phyloP scores from a whole-genome alignment of 2,797 vertebrate species.

The Coracias cyanogaster region DNA sequence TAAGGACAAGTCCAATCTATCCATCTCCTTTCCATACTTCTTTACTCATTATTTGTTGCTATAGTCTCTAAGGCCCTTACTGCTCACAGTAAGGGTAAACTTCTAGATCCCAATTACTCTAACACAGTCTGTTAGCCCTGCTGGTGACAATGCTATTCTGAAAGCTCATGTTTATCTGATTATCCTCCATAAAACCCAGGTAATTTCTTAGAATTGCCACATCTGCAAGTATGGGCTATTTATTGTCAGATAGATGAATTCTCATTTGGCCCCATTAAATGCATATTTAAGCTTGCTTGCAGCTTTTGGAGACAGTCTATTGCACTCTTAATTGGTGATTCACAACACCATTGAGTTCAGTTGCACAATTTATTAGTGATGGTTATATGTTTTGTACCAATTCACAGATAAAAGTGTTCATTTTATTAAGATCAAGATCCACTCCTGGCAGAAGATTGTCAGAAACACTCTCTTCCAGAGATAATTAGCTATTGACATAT shows the following conservation, averaged over 20 bases:
- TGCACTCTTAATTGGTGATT: neutral
- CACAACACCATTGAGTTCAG: neutral
- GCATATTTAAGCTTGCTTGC: neutral
- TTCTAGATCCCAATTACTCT: neutral
- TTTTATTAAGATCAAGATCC: neutral
- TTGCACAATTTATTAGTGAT: neutral
- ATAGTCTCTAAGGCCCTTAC: too few relatives aligned
- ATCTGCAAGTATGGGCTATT: neutral
- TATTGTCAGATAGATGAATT: neutral
- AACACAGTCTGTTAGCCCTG: neutral
- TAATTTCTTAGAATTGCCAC: neutral
- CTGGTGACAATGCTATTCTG: neutral
- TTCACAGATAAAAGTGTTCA: neutral
- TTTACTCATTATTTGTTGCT: neutral
- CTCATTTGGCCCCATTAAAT: neutral
- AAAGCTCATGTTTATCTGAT: neutral
- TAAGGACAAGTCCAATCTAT: neutral
- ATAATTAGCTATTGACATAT: neutral
- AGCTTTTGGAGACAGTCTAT: neutral
- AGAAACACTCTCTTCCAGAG: neutral
- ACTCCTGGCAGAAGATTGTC: neutral
- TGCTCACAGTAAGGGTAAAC: neutral
- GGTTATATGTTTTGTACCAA: neutral
- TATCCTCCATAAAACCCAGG: neutral
- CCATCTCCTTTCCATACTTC: neutral